phyloP scores from a whole-genome alignment of 1,140 invertebrate species.

The Magallana gigas region DNA sequence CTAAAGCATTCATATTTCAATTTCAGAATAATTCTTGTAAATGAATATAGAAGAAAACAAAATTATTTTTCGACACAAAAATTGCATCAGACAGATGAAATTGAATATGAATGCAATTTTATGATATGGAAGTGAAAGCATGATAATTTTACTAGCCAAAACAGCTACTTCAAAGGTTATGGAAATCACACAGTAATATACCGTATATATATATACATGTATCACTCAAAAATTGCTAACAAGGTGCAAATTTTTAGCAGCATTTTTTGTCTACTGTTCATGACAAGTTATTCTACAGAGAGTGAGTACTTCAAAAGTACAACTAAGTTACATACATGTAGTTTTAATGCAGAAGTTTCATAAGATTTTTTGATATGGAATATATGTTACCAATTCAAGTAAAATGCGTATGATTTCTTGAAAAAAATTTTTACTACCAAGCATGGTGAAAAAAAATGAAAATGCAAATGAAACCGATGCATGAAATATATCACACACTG shows the following conservation, averaged over 20 bases:
- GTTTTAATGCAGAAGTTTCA: not conserved
- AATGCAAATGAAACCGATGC: conserved; percentile 26
- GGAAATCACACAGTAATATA: not conserved
- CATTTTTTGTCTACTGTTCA: not conserved
- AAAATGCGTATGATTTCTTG: not conserved
- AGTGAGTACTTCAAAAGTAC: not conserved
- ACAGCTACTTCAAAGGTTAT: conserved; percentile 4
- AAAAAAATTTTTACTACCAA: not conserved
- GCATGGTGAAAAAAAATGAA: not conserved
- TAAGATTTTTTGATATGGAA: not conserved
- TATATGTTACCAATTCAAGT: not conserved
- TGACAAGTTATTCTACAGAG: not conserved
- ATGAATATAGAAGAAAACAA: not conserved
- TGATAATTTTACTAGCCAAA: not conserved
- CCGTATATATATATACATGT: not conserved
- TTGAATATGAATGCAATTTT: not conserved
- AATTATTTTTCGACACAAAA: not conserved
- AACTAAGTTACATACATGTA: not conserved
- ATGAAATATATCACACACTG: conserved; percentile 21
- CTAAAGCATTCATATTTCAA: conserved; percentile 4
- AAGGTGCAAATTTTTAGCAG: conserved; percentile 8
- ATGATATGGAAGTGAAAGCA: not conserved
- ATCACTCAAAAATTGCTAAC: not conserved
- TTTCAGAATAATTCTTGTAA: not conserved
- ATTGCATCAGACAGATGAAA: not conserved